Conservation (phyloP, 2,797 vertebrate genomes). For the Mormyrops boulengeri region DNA sequence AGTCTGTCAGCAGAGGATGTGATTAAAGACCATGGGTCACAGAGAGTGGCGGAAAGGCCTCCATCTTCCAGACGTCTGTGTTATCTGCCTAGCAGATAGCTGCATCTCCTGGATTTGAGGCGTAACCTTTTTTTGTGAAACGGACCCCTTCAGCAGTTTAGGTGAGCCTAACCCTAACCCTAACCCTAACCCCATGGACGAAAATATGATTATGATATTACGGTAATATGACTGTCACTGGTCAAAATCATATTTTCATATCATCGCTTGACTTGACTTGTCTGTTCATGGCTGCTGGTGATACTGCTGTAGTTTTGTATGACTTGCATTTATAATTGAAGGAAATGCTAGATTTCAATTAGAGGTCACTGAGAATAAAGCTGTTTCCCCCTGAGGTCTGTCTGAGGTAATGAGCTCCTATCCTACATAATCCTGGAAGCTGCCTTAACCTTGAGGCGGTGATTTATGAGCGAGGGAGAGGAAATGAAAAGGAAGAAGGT, state of each 20-base stretch:
- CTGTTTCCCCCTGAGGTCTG: not conserved
- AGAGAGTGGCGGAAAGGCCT: not conserved
- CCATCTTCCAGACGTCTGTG: not conserved
- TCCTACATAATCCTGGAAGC: not conserved
- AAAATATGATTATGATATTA: not conserved
- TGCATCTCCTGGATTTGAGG: not conserved
- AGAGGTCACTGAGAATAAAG: not conserved
- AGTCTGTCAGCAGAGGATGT: not conserved
- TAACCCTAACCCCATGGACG: not conserved
- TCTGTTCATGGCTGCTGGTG: not conserved
- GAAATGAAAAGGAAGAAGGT: slow-evolving; percentile 13
- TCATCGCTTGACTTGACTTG: not conserved
- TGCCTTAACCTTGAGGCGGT: not conserved
- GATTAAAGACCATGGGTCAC: not conserved
- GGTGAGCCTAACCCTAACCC: not conserved
- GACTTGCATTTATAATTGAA: not conserved
- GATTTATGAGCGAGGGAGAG: not conserved
- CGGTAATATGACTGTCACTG: not conserved
- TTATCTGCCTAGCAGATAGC: not conserved
- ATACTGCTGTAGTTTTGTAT: not conserved
- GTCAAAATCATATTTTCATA: not conserved
- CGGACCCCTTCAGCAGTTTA: not conserved
- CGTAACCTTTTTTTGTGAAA: not conserved
- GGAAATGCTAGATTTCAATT: not conserved
- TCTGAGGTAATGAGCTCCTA: not conserved